Conservation (phyloP, 2,888 invertebrate species). For the Sarcophaga carnaria region DNA sequence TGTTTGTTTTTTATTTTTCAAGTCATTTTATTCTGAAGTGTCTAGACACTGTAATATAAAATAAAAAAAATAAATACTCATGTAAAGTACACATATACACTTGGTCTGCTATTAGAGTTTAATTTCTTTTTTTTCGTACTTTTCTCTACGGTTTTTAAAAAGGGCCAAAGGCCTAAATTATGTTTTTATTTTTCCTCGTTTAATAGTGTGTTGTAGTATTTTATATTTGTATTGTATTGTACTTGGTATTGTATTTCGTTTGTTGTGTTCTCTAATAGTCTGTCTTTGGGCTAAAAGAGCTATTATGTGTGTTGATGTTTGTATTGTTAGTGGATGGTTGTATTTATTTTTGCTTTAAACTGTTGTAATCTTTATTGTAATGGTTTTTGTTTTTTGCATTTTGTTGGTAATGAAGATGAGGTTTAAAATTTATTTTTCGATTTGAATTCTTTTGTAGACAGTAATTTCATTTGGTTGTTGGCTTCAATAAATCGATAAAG, state of each 20-base stretch:
- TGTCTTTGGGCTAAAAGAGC: not conserved
- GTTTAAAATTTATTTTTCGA: conserved; percentile 1
- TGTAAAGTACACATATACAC: too few relatives aligned
- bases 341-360: conserved; percentile 19
- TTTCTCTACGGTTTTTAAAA: conserved; percentile 10
- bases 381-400: not conserved
- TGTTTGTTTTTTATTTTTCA: not conserved
- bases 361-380: conserved; percentile 6
- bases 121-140: not conserved
- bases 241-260: not conserved
- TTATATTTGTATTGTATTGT: too few relatives aligned
- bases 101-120: not conserved
- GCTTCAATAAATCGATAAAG: too few relatives aligned
- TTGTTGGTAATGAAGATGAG: conserved; percentile 1
- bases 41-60: conserved; percentile 56
- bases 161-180: conserved; percentile 23
- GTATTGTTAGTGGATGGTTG: not conserved
- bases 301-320: not conserved
- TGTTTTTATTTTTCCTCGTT: too few relatives aligned
- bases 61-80: conserved; percentile 3
- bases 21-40: conserved; percentile 23
- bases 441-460: conserved; percentile 1
- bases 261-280: not conserved
- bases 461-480: not conserved
- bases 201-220: too few relatives aligned